Percentiles rank a stretch among this genome's conserved stretches.
phyloP scores from a whole-genome alignment of 2,888 invertebrate species.

The Campoplex nolae region DNA sequence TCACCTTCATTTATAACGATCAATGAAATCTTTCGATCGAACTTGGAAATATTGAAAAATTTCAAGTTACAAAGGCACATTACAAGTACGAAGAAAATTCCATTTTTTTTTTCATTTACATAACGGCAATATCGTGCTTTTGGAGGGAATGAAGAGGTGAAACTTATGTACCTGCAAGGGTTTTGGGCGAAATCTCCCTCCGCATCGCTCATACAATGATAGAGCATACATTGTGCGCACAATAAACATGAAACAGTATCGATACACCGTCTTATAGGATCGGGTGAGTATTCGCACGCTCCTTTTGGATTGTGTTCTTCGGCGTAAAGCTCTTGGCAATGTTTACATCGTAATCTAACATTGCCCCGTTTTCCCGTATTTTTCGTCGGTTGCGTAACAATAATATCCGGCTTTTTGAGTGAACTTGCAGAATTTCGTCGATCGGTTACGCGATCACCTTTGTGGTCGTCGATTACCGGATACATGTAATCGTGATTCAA shows the following conservation, averaged over 20 bases:
- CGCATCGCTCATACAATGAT: constrained; percentile 96
- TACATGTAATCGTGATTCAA: constrained; percentile 95
- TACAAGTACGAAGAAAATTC: no score
- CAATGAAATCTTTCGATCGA: no score
- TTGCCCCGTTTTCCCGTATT: constrained; percentile 80
- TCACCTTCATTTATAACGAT: no score
- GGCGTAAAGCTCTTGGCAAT: constrained; percentile 93
- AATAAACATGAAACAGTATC: constrained; percentile 93
- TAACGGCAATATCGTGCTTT: not conserved
- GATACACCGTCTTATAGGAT: constrained; percentile 92
- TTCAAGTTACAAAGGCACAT: no score
- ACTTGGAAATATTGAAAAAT: no score
- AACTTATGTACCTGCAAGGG: constrained; percentile 89
- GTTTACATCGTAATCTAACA: constrained; percentile 86
- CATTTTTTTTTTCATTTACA: no score
- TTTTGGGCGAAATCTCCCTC: constrained; percentile 95
- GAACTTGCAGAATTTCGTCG: constrained; percentile 83
- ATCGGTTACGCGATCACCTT: constrained; percentile 79
- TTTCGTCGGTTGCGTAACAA: constrained; percentile 85
- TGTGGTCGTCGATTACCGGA: constrained; percentile 88
- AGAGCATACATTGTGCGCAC: constrained; percentile 95
- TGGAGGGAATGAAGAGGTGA: not conserved
- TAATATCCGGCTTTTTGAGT: constrained; percentile 88
- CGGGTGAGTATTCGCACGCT: constrained; percentile 94
- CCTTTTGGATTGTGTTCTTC: constrained; percentile 95